Conservation (phyloP, 2,888 invertebrate species). For the Neocrepidodera transversa region DNA sequence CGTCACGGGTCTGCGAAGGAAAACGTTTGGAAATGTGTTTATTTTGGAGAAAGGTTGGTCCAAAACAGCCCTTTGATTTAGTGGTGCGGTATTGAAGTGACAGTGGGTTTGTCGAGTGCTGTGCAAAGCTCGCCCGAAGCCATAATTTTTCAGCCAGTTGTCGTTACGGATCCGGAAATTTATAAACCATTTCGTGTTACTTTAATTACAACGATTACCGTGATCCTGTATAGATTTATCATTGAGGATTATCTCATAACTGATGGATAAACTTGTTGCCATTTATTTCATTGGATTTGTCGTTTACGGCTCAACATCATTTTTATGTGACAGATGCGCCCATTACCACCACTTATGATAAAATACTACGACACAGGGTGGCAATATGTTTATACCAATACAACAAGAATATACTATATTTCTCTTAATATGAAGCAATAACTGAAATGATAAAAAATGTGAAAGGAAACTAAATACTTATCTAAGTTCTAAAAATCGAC, state of each 20-base stretch:
- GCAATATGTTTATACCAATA: too few species aligned
- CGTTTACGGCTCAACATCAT: neutral
- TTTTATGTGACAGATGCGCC: neutral
- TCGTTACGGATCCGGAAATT: slow-evolving; percentile 32
- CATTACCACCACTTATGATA: too few species aligned
- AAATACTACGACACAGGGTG: too few species aligned
- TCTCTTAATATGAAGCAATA: too few species aligned
- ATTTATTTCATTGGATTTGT: slow-evolving; percentile 3
- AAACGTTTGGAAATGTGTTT: slow-evolving; percentile 48
- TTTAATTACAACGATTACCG: slow-evolving; percentile 35
- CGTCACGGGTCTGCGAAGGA: slow-evolving; percentile 36
- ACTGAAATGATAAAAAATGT: too few species aligned
- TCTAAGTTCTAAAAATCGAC: too few species aligned
- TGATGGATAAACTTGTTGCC: slow-evolving; percentile 1
- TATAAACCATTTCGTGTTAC: slow-evolving; percentile 35
- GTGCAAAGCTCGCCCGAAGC: slow-evolving; percentile 51
- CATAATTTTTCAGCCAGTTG: slow-evolving; percentile 50
- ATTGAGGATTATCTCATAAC: slow-evolving; percentile 6
- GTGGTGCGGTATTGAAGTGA: slow-evolving; percentile 58
- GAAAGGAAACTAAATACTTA: too few species aligned
- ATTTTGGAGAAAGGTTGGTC: slow-evolving; percentile 47
- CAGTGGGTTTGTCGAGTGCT: slow-evolving; percentile 55
- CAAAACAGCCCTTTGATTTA: slow-evolving; percentile 54
- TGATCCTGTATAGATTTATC: slow-evolving; percentile 26
- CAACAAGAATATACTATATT: too few species aligned